Evolutionary conservation across 2,888 invertebrate species (phyloP), one percentile per base, ranked within the genome.

Genomic region (Acronicta psi): DNA sequence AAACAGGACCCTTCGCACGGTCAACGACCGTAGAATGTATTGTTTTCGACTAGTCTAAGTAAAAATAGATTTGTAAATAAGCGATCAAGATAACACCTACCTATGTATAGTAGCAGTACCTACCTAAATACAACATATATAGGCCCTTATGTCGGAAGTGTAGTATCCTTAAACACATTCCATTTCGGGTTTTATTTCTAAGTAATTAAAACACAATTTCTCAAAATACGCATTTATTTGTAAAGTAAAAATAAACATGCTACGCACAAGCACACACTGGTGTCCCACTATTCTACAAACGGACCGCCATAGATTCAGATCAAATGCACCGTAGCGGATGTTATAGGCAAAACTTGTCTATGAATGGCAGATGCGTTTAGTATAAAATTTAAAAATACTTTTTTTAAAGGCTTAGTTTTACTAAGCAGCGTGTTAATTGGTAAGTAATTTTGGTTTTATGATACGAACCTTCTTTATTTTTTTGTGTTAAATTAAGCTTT

Each of bases 281-380:
- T 63, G 78, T 40, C 56, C 76, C 49, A 73, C 61, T 78, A 67
- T 56, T 62, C 73, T 37, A 70, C 61, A 78, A 70, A 57, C 68
- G 34, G 46, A 70, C 51, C 38, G 55, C 55, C 66, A 69, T 59
- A 57, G 62, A 75, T 78, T 68, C 56, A 70, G 59, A 62, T 66
- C 61, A 58, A 70, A 73, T 62, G 46, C 61, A 62, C 79, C 63
- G 40, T 67, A 51, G 23, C 54, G 60, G 50, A 58, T 58, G 57
- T 50, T 25, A 53, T 40, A 37, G 17, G 16, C 17, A 45, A 53
- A 50, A 53, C 62, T 49, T 46, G 46, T 17, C 17, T 43, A 25
- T 41, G 54, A 64, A 54, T 47, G 54, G 44, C 34, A 17, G 16
- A 47, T 14, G 25, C 16, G 25, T n/a, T 52, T 10, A 13, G 4